phyloP scores from a whole-genome alignment of 2,113 vertebrate genomes.

The Archocentrus centrarchus region DNA sequence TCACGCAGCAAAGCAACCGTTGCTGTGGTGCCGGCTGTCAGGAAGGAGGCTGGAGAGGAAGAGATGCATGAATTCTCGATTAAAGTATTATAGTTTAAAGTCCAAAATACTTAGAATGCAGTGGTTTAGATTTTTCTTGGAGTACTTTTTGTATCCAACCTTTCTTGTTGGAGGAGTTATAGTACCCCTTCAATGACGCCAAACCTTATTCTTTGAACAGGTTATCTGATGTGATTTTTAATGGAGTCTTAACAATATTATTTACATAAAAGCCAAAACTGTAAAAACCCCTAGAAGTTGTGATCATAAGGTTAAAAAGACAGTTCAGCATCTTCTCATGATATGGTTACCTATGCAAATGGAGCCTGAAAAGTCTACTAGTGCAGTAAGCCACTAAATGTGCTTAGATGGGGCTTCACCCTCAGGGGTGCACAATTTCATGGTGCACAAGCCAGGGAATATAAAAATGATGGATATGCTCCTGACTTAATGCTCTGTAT shows the following conservation, averaged over 20 bases:
- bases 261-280: background rate
- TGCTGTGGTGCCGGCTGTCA: conserved; percentile 90
- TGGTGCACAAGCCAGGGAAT: background rate
- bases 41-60: conserved; percentile 43
- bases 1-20: conserved; percentile 93
- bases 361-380: background rate
- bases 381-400: background rate
- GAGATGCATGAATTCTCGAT: background rate
- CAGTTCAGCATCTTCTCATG: background rate
- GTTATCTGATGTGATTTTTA: background rate
- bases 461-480: background rate
- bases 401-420: no score
- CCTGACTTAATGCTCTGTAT: background rate
- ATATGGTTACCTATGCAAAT: background rate
- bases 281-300: background rate
- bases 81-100: background rate
- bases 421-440: background rate
- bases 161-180: no score
- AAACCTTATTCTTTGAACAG: background rate
- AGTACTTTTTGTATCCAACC: background rate
- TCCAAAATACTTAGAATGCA: background rate
- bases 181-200: background rate
- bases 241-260: rapidly evolving
- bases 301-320: background rate
- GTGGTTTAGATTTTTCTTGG: background rate